Evolutionary conservation across 2,113 vertebrate species (phyloP).

Genomic region (Ellobius talpinus): DNA sequence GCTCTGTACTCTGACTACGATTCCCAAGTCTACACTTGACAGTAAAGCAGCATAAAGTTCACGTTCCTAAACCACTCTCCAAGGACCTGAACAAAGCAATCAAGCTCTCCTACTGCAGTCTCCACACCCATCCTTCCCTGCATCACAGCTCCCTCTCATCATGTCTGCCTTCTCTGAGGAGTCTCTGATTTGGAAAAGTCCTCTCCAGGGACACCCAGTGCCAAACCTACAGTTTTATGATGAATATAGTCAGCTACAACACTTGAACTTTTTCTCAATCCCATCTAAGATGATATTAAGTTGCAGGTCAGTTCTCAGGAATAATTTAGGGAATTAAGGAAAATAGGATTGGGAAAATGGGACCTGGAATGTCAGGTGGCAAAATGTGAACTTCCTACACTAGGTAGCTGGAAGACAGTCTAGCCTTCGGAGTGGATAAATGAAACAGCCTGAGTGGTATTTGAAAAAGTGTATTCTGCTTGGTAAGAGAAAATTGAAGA

Average conservation of each 20-base stretch:
- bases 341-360: background rate
- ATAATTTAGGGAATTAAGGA: background rate
- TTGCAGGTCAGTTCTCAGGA: background rate
- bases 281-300: background rate
- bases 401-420: background rate
- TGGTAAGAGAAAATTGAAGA: background rate
- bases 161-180: background rate
- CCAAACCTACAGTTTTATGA: background rate
- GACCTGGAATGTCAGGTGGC: background rate
- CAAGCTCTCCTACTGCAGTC: background rate
- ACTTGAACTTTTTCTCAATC: background rate
- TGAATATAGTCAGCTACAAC: background rate
- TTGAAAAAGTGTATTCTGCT: background rate
- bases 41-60: background rate
- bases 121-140: background rate
- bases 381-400: background rate
- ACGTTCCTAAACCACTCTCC: conserved; percentile 18
- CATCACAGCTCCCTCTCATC: background rate
- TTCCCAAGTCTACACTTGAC: background rate
- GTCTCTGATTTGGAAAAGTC: background rate
- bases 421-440: background rate
- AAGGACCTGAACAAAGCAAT: background rate
- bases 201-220: background rate
- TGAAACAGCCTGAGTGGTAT: background rate
- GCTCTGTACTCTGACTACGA: conserved; percentile 8